A percentile compares a stretch with the other conserved stretches of the same genome.
Conservation (phyloP, 2,797 vertebrate genomes). For the Melanitta fusca region DNA sequence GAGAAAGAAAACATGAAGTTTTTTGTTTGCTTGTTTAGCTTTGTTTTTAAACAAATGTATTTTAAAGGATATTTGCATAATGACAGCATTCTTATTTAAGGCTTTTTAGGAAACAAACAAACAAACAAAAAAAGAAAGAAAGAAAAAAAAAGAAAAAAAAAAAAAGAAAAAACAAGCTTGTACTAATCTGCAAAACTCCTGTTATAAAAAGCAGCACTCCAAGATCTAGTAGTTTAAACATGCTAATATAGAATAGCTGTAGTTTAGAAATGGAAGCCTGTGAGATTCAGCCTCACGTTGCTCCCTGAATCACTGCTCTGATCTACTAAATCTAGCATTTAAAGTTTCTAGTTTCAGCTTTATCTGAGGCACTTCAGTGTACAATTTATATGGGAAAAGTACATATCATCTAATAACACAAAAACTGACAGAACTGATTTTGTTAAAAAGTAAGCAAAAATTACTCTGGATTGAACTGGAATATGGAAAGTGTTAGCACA, state of each 20-base stretch:
- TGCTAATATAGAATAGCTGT: not conserved
- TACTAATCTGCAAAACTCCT: not conserved
- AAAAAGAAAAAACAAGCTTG: not conserved
- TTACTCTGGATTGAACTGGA: conserved; percentile 12
- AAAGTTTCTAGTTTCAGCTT: not conserved
- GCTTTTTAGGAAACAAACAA: not conserved
- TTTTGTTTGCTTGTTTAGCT: too few species aligned
- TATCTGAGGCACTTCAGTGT: not conserved
- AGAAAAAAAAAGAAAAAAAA: too few species aligned
- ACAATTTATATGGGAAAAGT: not conserved
- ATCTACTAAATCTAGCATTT: not conserved
- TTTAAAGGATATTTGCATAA: not conserved
- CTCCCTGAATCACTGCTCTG: not conserved
- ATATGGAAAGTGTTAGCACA: conserved; percentile 38
- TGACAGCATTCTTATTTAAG: not conserved
- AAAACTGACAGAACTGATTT: conserved; percentile 22
- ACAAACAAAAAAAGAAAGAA: not conserved
- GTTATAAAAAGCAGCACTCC: not conserved
- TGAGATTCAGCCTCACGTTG: not conserved
- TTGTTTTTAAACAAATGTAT: not conserved
- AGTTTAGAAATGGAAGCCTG: not conserved
- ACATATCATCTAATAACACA: not conserved
- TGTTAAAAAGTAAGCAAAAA: conserved; percentile 6
- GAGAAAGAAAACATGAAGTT: not conserved
- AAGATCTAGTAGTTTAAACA: not conserved